Evolutionary conservation across 2,888 invertebrate genomes (phyloP), one percentile per base, ranked within the genome.

Genomic region (Coecobrya sp.): DNA sequence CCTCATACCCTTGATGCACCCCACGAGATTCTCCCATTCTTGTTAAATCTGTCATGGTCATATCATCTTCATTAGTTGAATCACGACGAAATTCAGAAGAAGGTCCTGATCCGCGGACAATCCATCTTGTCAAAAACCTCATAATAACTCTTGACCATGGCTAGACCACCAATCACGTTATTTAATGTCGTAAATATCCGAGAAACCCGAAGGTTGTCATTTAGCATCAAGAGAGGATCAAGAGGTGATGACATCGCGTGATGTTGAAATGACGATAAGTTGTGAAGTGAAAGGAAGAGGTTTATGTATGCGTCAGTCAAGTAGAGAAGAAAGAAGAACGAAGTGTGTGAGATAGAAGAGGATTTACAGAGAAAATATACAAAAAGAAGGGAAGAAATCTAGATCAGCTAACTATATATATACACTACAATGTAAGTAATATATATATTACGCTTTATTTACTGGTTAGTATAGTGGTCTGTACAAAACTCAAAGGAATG

Each of bases 41-140:
- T 27, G 90, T 90, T 85, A 90, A 90, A 70, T 90, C 85, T 25
- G 90, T 90, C 90, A 90, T 90, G 55, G 90, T 90, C 84, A 90
- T 90, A 36, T 90, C 90, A 76, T 85, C 73, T n/a, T 90, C 90
- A 62, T 90, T 90, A 52, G 90, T 90, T n/a, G 90, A 90, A 19
- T 90, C 90, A 0, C 90, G 85, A 16, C 68, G 73, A 85, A 49
- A 90, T 16, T 76, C 62, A 16, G 25, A 45, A 11, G 52, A 52
- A 19, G 89, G 36, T 25, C 90, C 85, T 1, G 90, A 90, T 25
- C 90, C 90, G 10, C 85, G 90, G 52, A 90, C 76, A 62, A 90
- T 90, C 90, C 90, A 85, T 85, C 90, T 84, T 27, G 90, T 85
- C 42, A 90, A 1, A 85, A 84, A 90, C 30, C 90, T 84, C 70